phyloP scores from a whole-genome alignment of 1,140 invertebrate species.

The Drosophila ambigua region DNA sequence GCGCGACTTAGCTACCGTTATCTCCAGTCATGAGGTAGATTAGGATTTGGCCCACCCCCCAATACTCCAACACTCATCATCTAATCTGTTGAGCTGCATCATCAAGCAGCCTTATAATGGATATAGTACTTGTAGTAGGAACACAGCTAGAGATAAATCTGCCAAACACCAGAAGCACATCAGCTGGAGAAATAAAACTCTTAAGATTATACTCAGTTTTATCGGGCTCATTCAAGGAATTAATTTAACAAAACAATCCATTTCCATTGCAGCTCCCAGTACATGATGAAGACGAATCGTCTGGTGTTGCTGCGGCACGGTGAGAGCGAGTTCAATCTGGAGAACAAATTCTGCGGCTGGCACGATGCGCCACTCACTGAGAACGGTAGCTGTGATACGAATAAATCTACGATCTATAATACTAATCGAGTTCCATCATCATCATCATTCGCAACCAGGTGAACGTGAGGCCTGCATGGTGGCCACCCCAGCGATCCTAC shows the following conservation, averaged over 20 bases:
- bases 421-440: not conserved
- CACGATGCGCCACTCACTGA: constrained; percentile 86
- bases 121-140: not conserved
- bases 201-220: too few species aligned
- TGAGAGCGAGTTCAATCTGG: constrained; percentile 90
- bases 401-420: not conserved
- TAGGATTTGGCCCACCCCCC: constrained; percentile 1
- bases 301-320: constrained; percentile 89
- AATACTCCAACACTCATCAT: not conserved
- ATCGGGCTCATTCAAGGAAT: too few species aligned
- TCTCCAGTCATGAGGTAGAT: constrained; percentile 34
- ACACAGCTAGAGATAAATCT: not conserved
- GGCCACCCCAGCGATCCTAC: constrained; percentile 89
- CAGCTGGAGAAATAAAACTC: not conserved
- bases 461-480: constrained; percentile 87
- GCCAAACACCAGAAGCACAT: not conserved
- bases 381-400: constrained; percentile 77
- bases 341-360: constrained; percentile 91
- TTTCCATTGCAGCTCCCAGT: constrained; percentile 37
- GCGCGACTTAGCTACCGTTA: constrained; percentile 13
- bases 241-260: too few species aligned
- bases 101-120: too few species aligned
- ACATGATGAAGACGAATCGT: constrained; percentile 59
- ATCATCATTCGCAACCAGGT: constrained; percentile 83
- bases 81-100: not conserved